Percentiles rank a stretch among this genome's conserved stretches.
phyloP scores from a whole-genome alignment of 2,113 vertebrate genomes.

The Ammodytes dubius region DNA sequence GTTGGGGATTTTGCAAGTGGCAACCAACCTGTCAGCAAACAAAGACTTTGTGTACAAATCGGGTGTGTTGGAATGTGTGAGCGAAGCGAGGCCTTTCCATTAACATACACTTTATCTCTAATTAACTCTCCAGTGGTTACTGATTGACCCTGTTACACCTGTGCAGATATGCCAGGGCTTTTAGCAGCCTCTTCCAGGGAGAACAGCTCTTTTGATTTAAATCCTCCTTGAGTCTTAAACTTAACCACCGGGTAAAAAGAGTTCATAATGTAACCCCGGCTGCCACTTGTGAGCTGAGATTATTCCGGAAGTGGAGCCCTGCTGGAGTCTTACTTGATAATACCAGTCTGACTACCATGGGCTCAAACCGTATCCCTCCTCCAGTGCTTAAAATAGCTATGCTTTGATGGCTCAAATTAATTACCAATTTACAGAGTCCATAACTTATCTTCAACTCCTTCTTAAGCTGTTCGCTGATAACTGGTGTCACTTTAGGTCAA shows the following conservation, averaged over 20 bases:
- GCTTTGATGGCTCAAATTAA: conserved; percentile 82
- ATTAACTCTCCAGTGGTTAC: conserved; percentile 81
- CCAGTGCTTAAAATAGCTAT: conserved; percentile 61
- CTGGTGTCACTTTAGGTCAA: conserved; percentile 62
- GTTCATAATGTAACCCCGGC: conserved; percentile 60
- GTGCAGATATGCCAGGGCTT: conserved; percentile 67
- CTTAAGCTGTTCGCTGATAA: conserved; percentile 68
- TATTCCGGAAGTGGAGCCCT: conserved; percentile 63
- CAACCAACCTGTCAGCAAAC: conserved; percentile 29
- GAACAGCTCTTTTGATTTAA: conserved; percentile 83
- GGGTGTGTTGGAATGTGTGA: conserved; percentile 51
- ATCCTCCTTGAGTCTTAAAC: conserved; percentile 79
- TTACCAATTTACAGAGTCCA: conserved; percentile 76
- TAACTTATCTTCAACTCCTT: conserved; percentile 68
- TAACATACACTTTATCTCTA: conserved; percentile 74
- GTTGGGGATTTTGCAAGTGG: conserved; percentile 23
- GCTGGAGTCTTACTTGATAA: conserved; percentile 73
- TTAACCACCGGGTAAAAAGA: conserved; percentile 76
- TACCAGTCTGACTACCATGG: conserved; percentile 75
- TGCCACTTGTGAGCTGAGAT: conserved; percentile 74
- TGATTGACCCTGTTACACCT: conserved; percentile 79
- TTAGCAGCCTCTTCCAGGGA: conserved; percentile 57
- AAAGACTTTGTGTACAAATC: conserved; percentile 30
- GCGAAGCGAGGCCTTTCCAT: conserved; percentile 55
- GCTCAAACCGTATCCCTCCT: conserved; percentile 70